Evolutionary conservation across 2,888 invertebrate genomes (phyloP).

Genomic region (Ceratothoa steindachneri): DNA sequence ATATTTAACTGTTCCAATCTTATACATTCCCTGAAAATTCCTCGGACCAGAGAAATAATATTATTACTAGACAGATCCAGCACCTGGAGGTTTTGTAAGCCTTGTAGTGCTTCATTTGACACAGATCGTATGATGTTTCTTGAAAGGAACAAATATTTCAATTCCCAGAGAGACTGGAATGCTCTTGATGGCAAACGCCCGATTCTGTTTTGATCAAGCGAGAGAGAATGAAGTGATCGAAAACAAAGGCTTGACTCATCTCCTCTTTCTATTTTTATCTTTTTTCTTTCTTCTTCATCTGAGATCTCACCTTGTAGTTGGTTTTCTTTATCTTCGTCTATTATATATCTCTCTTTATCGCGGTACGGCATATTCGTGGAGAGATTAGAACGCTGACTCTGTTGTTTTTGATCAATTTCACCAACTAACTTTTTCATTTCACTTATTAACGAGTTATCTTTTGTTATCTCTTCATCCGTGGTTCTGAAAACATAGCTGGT

Average conservation of each 20-base stretch:
- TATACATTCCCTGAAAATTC: conserved; percentile 68
- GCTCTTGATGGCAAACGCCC: neutral
- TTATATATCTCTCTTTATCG: neutral
- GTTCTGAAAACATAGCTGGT: neutral
- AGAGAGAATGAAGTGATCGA: neutral
- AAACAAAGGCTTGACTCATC: neutral
- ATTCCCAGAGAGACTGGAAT: neutral
- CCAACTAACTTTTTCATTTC: neutral
- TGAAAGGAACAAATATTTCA: neutral
- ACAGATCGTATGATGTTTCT: neutral
- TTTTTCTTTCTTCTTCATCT: neutral
- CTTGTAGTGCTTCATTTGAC: conserved; percentile 62
- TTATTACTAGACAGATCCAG: conserved; percentile 75
- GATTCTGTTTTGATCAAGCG: neutral
- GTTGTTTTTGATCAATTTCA: neutral
- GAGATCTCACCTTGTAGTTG: neutral
- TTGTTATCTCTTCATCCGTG: neutral
- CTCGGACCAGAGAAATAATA: conserved; percentile 69
- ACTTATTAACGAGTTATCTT: too few relatives aligned
- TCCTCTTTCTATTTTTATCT: neutral
- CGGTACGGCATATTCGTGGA: neutral
- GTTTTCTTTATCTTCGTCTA: neutral
- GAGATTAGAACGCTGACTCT: neutral
- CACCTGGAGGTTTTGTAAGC: conserved; percentile 64
- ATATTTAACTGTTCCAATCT: conserved; percentile 69